These are phyloP conservation scores for Agrotis ipsilon DNA, from an alignment of 2,888 invertebrate species.

Conservation along the genomic window DNA sequence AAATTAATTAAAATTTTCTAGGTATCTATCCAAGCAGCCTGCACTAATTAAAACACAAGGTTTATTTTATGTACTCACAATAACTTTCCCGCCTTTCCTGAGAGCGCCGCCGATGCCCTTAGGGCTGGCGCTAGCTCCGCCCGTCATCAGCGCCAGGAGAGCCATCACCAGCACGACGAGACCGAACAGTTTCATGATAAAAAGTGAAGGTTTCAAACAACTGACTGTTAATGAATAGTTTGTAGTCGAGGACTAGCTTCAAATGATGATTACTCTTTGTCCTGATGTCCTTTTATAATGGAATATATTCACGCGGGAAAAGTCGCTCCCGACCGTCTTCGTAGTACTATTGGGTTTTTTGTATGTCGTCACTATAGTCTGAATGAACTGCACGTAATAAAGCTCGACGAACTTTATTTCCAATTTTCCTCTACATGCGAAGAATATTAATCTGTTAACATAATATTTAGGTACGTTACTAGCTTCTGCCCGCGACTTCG, in stretches of 20 bases:
- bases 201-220: not conserved
- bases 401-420: not conserved
- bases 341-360: slow-evolving; percentile 15
- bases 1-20: not conserved
- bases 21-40: no score
- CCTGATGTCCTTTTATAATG: slow-evolving; percentile 11
- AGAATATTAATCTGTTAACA: slow-evolving; percentile 3
- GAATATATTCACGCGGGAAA: not conserved
- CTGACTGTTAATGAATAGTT: not conserved
- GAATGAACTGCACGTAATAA: not conserved
- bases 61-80: slow-evolving; percentile 42
- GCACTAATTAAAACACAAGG: no score
- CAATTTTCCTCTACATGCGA: not conserved
- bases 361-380: not conserved
- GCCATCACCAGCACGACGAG: slow-evolving; percentile 42
- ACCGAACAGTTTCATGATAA: slow-evolving; percentile 69
- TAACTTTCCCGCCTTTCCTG: slow-evolving; percentile 36
- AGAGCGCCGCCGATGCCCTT: slow-evolving; percentile 44
- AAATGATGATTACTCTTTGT: not conserved
- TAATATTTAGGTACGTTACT: not conserved
- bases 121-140: slow-evolving; percentile 57
- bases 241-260: not conserved
- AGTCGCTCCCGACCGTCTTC: not conserved
- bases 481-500: no score
- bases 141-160: slow-evolving; percentile 54